Conservation (phyloP, 2,113 vertebrate genomes). For the Condylura cristata region DNA sequence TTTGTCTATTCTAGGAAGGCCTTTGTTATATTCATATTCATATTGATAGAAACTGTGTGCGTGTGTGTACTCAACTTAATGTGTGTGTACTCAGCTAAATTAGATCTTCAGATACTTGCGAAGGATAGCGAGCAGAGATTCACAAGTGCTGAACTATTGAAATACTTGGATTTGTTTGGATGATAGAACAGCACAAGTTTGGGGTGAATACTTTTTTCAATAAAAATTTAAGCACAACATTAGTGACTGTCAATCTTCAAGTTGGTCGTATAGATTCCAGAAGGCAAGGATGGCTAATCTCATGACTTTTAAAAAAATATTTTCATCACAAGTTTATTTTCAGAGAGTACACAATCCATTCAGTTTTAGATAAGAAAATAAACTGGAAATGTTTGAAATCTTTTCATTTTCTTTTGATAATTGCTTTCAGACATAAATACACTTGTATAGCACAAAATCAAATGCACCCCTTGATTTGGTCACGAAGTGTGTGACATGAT, state of each 20-base stretch:
- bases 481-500: conserved; percentile 50
- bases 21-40: neutral
- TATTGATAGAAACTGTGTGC: neutral
- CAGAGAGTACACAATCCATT: neutral
- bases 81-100: neutral
- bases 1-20: neutral
- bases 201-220: neutral
- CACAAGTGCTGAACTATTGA: neutral
- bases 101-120: neutral
- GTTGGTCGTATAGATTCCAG: neutral
- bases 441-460: conserved; percentile 22
- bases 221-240: neutral
- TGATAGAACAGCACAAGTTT: neutral
- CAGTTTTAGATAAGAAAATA: conserved; percentile 17
- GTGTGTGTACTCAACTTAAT: neutral
- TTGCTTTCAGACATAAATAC: conserved; percentile 46
- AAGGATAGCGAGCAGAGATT: neutral
- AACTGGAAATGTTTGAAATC: neutral
- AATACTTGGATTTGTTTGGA: neutral
- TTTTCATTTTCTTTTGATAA: conserved; percentile 55
- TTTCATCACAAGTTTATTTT: neutral
- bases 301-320: neutral
- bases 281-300: neutral
- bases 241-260: neutral
- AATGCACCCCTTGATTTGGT: conserved; percentile 14